Evolutionary conservation across 2,797 vertebrate genomes (phyloP).

Genomic region (Siniperca obscura): DNA sequence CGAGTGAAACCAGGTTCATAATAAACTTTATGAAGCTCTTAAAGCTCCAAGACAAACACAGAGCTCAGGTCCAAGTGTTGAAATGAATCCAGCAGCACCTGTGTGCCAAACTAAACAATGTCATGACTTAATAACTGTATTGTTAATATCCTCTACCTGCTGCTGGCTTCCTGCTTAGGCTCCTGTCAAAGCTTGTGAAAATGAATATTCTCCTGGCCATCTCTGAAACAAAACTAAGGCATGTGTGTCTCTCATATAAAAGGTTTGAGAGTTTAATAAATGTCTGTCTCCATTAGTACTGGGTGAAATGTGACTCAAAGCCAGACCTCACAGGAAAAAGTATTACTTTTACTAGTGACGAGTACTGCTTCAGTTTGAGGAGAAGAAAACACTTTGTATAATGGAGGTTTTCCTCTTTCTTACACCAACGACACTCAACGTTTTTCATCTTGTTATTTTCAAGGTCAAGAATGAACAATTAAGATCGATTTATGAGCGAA

Average conservation of each 20-base stretch:
- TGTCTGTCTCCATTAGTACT: not conserved
- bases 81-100: conserved; percentile 5
- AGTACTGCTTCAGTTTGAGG: too few relatives aligned
- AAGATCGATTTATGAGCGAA: too few relatives aligned
- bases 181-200: too few relatives aligned
- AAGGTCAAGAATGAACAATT: too few relatives aligned
- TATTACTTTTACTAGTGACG: too few relatives aligned
- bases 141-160: not conserved
- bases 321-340: too few relatives aligned
- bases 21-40: conserved; percentile 20
- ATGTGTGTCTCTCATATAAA: not conserved
- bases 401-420: too few relatives aligned
- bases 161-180: not conserved
- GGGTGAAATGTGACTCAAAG: not conserved
- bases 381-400: too few relatives aligned
- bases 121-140: not conserved
- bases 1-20: conserved; percentile 9
- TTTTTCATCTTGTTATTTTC: too few relatives aligned
- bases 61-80: conserved; percentile 17
- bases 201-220: not conserved
- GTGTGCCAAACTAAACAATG: conserved; percentile 19
- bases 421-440: too few relatives aligned
- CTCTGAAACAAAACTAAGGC: not conserved
- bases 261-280: not conserved
- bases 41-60: conserved; percentile 18